Evolutionary conservation across 2,888 invertebrate species (phyloP), one percentile per base, ranked within the genome.

Genomic region (Stenolophus ochropezus): DNA sequence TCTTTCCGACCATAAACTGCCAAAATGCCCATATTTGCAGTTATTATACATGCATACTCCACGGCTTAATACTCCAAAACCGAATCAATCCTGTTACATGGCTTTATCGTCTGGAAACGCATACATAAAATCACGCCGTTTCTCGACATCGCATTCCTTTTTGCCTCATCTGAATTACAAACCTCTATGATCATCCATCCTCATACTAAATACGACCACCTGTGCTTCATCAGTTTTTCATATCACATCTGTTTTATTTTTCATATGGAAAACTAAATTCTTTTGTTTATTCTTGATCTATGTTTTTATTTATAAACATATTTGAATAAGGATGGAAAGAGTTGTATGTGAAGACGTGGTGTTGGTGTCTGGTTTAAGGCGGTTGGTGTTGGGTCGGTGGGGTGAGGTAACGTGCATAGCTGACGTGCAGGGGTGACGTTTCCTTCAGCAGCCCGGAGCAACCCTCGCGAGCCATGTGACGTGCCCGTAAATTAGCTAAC

Each of bases 401-500:
- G 33, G 33, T 42, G 6, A 21, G 21, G 73, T 73, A 47, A 49
- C 49, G 73, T 49, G 73, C 76, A 56, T 56, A 58, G 56, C 75
- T 53, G 75, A 75, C 75, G 51, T 71, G 8, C 33, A 18, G 20
- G 18, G 42, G 71, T 71, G 33, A 25, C 65, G 27, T 65, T 65
- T 65, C 33, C 33, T 42, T 16, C 27, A 14, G 23, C 25, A 25
- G 16, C 33, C n/a, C n/a, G 8, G 27, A 25, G 20, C 74, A 8
- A 14, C 82, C 84, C 85, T 86, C 86, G 87, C 87, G 86, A 85
- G 87, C 86, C 86, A 86, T 86, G 87, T 89, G 89, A 89, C 88
- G 89, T 86, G 86, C 65, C 86, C 88, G 88, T 89, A 89, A 89
- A 89, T 89, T 89, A 89, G 88, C 88, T 88, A 86, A 86, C 58